Evolutionary conservation across 2,113 vertebrate genomes (phyloP), one percentile per base, ranked within the genome.

Genomic region (Seriola dumerili): DNA sequence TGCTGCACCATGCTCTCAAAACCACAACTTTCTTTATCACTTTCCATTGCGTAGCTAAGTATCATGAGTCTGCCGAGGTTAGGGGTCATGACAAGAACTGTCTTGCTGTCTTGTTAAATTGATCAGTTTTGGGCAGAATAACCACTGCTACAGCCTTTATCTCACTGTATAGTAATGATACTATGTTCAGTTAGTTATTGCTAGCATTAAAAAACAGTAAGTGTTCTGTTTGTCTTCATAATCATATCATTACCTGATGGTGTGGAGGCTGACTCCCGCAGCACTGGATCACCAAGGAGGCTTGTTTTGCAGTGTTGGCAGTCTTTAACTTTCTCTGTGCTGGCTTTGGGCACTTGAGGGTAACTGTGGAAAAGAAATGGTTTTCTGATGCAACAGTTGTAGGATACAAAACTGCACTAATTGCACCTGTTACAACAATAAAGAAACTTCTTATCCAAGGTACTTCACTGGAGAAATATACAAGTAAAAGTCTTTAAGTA

Each of bases 21-120:
- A 89, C 93, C 94, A 90, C 93, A 94, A 83, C 85, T 83, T 86
- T 92, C 73, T 89, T 91, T 78, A 91, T 86, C 90, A 90, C 89
- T 92, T 94, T 94, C 91, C 92, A 90, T 87, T 89, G 71, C 88
- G 84, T 88, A 83, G 85, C 80, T 67, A 19, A 5, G 6, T 76
- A 69, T 74, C 71, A 75, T 71, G 68, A 90, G 78, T 58, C 87
- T 83, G 74, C 32, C 4, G 23, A 76, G 79, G 85, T 85, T 82
- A 90, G 65, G 46, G 91, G 89, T 93, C 91, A 92, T 8, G 13
- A 52, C 23, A 74, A 81, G 3, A 90, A 44, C 23, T 64, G 42
- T 67, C 48, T 63, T 25, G n/a, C 12, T 21, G 36, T 76, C 52
- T 61, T n/a, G 34, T 75, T 55, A 72, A 87, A 76, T 19, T 50